Base-by-base conservation (phyloP, 2,888 invertebrate species). In the Aproaerema taeniolella region DNA sequence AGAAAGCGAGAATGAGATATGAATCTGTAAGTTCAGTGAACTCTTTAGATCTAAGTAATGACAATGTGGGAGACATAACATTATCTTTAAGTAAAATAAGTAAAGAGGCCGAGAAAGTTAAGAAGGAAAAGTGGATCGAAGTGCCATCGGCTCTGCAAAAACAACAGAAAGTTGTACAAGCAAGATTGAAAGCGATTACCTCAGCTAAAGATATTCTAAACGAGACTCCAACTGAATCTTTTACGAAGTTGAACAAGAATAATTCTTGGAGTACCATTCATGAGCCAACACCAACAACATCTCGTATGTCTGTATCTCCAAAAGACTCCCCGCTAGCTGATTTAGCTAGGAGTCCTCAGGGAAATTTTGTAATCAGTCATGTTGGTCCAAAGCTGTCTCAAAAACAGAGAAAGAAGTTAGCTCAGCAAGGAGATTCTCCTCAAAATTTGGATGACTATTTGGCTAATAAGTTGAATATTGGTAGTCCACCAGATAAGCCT, bases 361-460 rank as follows among this genome's bases (percentile, higher is more conserved):
- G 79, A 0, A 76, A 67, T 38, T 44, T 87, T 3, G 54, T 76
- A 10, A 78, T 87, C 24, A 86, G 61, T 38, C 81, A 85, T 31
- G 58, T 85, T 16, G 87, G 86, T 9, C 81, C 86, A n/a, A 90
- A 89, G 58, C 50, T 91, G 5, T 91, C 91, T 1, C 91, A 91
- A 53, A 91, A 91, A 47, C 90, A 91, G 57, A 73, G 91, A 13
- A 91, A 91, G 53, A 88, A 88, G 49, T 61, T 90, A 41, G 88
- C 88, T 0, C 66, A 88, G 43, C 88, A 88, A 53, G 82, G 77
- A 6, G 75, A 55, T 34, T 38, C 53, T 1, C 47, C 67, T 1
- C 75, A 70, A 32, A 79, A 66, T 39, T 47, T 85, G 25, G 66
- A 71, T 25, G 61, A 72, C 30, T 71, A 61, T 39, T 59, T 82